Evolutionary conservation across 2,888 invertebrate genomes (phyloP).

Genomic region (Melieria omissa): DNA sequence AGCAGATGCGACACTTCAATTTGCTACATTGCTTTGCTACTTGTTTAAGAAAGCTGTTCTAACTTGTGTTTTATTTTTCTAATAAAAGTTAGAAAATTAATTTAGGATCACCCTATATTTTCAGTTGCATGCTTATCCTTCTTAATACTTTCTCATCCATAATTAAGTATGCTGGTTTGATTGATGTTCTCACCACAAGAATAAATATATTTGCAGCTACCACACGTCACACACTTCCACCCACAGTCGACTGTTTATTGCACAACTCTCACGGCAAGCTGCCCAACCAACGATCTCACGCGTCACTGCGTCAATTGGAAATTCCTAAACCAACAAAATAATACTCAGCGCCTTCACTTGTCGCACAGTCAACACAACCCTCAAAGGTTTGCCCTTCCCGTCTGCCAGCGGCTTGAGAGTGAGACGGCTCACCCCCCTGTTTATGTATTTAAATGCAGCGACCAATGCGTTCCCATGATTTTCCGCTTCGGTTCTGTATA

Average conservation of each 20-base stretch:
- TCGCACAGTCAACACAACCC: background rate
- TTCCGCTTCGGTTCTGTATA: conserved; percentile 6
- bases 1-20: too few species aligned
- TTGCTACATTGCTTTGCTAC: too few species aligned
- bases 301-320: conserved; percentile 19
- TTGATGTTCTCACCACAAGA: too few species aligned
- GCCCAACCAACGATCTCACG: conserved; percentile 6
- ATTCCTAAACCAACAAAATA: conserved; percentile 32
- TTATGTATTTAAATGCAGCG: background rate
- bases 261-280: background rate
- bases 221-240: conserved; percentile 31
- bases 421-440: too few species aligned
- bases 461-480: conserved; percentile 24
- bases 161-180: too few species aligned
- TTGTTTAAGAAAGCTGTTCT: too few species aligned
- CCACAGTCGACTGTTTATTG: conserved; percentile 48
- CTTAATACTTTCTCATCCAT: too few species aligned
- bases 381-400: background rate
- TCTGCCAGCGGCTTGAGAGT: too few species aligned
- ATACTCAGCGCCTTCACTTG: conserved; percentile 28
- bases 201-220: background rate
- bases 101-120: too few species aligned
- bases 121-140: too few species aligned
- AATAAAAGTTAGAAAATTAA: too few species aligned
- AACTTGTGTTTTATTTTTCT: too few species aligned